Base-by-base conservation (phyloP, 2,797 vertebrate species). In the Pogoniulus pusillus region DNA sequence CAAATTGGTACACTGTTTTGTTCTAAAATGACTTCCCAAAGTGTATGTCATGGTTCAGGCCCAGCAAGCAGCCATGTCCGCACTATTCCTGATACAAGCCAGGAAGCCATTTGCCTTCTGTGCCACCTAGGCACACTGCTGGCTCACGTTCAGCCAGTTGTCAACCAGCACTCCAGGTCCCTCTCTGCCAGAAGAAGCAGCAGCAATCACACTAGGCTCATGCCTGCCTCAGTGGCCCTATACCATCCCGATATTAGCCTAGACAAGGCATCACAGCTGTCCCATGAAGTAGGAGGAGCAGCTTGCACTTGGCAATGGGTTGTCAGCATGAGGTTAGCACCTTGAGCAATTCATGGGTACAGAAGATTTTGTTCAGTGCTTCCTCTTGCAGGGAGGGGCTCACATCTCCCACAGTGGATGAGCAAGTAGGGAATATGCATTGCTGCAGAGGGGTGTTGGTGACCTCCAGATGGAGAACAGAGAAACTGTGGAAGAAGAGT, bases 201-300 rank as follows among this genome's bases (percentile, higher is more conserved):
- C 11, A 79, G 5, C 4, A 62, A 24, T 32, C 16, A 17, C 11
- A 49, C 2, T 14, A 15, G 19, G 6, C 4, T 41, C 29, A 7
- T 39, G 12, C 12, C 16, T 88, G 53, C 7, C 23, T 29, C 0
- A 0, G 16, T n/a, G 29, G 4, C 4, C 10, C 13, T 2, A 0
- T 14, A 39, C 16, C 5, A 73, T 17, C 29, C 10, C 29, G 53
- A 4, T 0, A 15, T 63, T 29, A 74, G 11, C 18, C 15, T 7
- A 27, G 24, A 34, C 2, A 8, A 51, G 18, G 20, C 10, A 43
- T 23, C 23, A 30, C 4, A 71, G 16, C 37, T 71, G 18, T 7
- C 16, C 13, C 2, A 1, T 1, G 6, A 19, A 27, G 7, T 16
- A 43, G 7, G 1, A 1, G 29, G 16, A 82, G 12, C 39, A 85